Evolutionary conservation across 1,140 invertebrate genomes (phyloP).

Genomic region (Drosophila neocordata): DNA sequence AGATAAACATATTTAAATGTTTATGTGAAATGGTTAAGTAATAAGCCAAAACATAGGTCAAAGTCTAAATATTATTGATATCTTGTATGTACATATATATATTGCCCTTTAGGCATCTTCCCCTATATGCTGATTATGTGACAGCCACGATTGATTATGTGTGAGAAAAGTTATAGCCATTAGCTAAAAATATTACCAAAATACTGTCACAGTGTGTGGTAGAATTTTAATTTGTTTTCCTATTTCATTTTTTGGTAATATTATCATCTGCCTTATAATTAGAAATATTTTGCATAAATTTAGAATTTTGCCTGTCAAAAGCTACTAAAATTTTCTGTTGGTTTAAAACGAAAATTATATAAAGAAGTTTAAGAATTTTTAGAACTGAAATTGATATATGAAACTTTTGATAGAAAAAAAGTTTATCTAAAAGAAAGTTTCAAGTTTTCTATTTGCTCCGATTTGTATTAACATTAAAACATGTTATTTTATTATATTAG

Average conservation of each 20-base stretch:
- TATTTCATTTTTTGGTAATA: too few relatives aligned
- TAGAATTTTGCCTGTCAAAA: background rate
- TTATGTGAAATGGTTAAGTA: slow-evolving; percentile 30
- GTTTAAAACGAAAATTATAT: background rate
- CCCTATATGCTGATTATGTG: slow-evolving; percentile 4
- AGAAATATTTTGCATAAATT: background rate
- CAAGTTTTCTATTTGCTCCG: too few relatives aligned
- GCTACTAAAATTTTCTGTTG: background rate
- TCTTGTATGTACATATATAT: background rate
- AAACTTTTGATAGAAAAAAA: too few relatives aligned
- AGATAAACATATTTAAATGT: slow-evolving; percentile 48
- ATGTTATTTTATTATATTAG: too few relatives aligned
- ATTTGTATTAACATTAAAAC: too few relatives aligned
- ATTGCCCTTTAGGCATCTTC: background rate
- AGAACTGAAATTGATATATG: too few relatives aligned
- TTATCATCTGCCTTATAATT: background rate
- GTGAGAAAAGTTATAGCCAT: background rate
- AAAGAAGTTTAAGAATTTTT: background rate
- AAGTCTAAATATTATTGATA: slow-evolving; percentile 10
- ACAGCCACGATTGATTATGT: slow-evolving; percentile 21
- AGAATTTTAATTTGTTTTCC: background rate
- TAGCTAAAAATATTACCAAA: slow-evolving; percentile 11
- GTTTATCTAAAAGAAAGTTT: too few relatives aligned
- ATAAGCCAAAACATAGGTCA: slow-evolving; percentile 12
- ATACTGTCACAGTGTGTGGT: background rate